Conservation (phyloP, 2,888 invertebrate genomes). For the Phanerotoma sp. region DNA sequence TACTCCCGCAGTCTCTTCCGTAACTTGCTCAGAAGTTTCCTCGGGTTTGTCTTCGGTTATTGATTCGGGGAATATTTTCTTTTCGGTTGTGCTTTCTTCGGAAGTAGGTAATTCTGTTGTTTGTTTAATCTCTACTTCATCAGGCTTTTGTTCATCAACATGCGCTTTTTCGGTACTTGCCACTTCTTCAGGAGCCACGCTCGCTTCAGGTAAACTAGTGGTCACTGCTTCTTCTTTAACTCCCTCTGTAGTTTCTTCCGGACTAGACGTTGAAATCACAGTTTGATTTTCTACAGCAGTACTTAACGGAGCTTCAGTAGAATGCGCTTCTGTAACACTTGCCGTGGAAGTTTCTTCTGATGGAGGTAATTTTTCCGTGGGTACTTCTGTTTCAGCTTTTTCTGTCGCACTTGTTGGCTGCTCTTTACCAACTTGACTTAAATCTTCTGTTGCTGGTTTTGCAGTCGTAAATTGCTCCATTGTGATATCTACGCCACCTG, state of each 20-base stretch:
- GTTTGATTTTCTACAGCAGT: constrained; percentile 13
- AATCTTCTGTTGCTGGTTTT: too few species aligned
- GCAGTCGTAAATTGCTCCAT: constrained; percentile 28
- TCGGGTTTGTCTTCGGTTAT: constrained; percentile 9
- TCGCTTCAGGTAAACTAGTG: constrained; percentile 11
- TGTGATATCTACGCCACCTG: constrained; percentile 19
- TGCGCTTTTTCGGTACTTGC: background rate
- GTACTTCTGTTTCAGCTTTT: constrained; percentile 14
- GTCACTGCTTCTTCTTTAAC: background rate
- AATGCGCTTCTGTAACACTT: background rate
- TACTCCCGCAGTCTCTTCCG: constrained; percentile 21
- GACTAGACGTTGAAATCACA: constrained; percentile 3
- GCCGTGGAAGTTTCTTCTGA: background rate
- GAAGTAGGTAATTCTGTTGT: constrained; percentile 9
- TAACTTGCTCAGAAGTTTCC: constrained; percentile 13
- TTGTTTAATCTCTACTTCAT: constrained; percentile 4
- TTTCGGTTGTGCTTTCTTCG: constrained; percentile 12
- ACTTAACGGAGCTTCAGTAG: constrained; percentile 21
- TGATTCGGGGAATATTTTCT: constrained; percentile 7
- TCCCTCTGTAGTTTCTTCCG: constrained; percentile 6
- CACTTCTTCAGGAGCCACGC: background rate
- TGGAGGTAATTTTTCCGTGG: background rate
- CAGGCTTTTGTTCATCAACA: background rate
- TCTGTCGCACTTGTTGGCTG: too few species aligned
- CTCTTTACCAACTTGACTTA: too few species aligned